phyloP scores from a whole-genome alignment of 2,888 invertebrate genomes.

The Acanthosepion lycidas region DNA sequence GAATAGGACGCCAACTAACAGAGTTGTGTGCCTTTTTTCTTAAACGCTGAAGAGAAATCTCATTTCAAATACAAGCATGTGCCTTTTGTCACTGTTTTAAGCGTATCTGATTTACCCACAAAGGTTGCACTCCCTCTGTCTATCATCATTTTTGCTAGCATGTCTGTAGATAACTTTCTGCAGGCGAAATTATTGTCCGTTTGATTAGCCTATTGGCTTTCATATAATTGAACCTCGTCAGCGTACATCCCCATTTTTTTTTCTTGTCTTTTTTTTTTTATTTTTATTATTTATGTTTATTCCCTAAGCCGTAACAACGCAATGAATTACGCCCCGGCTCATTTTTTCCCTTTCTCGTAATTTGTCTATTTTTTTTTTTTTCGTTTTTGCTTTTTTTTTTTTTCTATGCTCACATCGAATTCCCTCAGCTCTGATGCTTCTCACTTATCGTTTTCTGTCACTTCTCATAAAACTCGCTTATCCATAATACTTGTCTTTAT shows the following conservation, averaged over 20 bases:
- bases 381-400: not conserved
- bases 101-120: not conserved
- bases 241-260: not conserved
- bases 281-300: not conserved
- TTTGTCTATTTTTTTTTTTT: not conserved
- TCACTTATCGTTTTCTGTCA: not conserved
- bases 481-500: slow-evolving; percentile 2
- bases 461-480: not conserved
- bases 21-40: not conserved
- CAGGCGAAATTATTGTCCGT: not conserved
- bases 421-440: not conserved
- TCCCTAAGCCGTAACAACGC: not conserved
- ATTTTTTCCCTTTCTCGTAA: not conserved
- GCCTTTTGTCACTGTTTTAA: slow-evolving; percentile 8
- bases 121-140: not conserved
- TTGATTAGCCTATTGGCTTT: slow-evolving; percentile 33
- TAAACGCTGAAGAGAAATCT: not conserved
- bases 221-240: not conserved
- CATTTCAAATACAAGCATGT: not conserved
- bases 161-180: slow-evolving; percentile 21
- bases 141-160: not conserved
- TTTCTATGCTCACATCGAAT: not conserved
- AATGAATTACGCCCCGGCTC: not conserved
- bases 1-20: not conserved
- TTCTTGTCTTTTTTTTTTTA: too few relatives aligned